Evolutionary conservation across 37 sponge, comb jelly and placozoan species (phyloP).

Genomic region (Geodia barretti): DNA sequence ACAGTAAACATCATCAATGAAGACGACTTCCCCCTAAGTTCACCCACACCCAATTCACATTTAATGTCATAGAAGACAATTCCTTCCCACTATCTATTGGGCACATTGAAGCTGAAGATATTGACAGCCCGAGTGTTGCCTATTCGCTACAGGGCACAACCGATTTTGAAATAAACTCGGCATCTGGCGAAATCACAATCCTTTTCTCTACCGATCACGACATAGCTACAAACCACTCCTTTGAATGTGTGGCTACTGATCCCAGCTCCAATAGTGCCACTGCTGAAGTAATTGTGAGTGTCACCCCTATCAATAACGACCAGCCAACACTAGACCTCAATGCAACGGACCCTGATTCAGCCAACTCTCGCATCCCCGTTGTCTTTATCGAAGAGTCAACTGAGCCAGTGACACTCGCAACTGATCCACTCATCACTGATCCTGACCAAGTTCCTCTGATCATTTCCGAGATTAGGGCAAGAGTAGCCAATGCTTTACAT

Average conservation of each 20-base stretch:
- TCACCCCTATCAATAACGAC: conserved; percentile 68
- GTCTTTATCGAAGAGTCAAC: conserved; percentile 42
- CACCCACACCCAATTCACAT: background rate
- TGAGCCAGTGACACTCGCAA: conserved; percentile 32
- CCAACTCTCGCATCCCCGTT: conserved; percentile 28
- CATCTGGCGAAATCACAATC: conserved; percentile 48
- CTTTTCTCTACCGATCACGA: conserved; percentile 28
- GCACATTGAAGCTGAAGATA: conserved; percentile 50
- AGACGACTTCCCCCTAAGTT: conserved; percentile 78
- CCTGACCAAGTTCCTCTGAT: conserved; percentile 43
- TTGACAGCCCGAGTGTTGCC: conserved; percentile 23
- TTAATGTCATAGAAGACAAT: conserved; percentile 61
- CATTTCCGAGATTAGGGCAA: conserved; percentile 16
- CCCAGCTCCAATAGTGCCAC: conserved; percentile 25
- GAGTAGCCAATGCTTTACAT: conserved; percentile 33
- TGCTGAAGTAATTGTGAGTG: conserved; percentile 28
- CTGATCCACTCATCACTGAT: conserved; percentile 54
- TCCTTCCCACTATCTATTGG: conserved; percentile 25
- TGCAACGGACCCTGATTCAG: conserved; percentile 18
- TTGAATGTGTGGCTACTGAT: conserved; percentile 55
- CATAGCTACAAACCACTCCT: conserved; percentile 6
- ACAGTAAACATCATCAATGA: conserved; percentile 29
- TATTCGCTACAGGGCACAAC: conserved; percentile 10
- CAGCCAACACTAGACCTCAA: conserved; percentile 71
- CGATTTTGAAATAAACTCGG: conserved; percentile 30